Evolutionary conservation across 2,888 invertebrate genomes (phyloP).

Genomic region (Xanthostigma xanthostigma): DNA sequence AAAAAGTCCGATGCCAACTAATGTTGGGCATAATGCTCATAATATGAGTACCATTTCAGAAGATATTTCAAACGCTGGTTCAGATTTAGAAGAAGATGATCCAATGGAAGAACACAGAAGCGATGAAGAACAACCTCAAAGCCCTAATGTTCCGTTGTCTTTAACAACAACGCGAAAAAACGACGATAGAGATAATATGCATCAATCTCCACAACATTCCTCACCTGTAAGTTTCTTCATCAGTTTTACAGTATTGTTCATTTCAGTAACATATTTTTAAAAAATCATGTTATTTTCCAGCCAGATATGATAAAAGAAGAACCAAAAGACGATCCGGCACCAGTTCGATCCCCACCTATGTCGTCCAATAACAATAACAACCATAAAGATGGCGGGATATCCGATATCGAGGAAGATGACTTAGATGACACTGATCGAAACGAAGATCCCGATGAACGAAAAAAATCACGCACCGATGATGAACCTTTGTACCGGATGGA

Average conservation of each 20-base stretch:
- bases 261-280: not conserved
- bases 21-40: constrained; percentile 37
- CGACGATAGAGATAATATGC: constrained; percentile 33
- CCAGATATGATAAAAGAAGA: constrained; percentile 22
- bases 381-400: constrained; percentile 34
- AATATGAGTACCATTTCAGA: constrained; percentile 50
- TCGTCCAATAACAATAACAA: constrained; percentile 41
- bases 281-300: constrained; percentile 17
- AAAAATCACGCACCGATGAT: constrained; percentile 21
- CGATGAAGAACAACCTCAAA: constrained; percentile 36
- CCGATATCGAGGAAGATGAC: constrained; percentile 38
- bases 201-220: constrained; percentile 13
- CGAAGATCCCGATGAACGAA: constrained; percentile 23
- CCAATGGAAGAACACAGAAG: constrained; percentile 28
- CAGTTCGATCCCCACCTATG: constrained; percentile 31
- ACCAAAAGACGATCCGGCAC: constrained; percentile 24
- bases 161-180: constrained; percentile 47
- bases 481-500: constrained; percentile 27
- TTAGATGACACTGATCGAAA: constrained; percentile 23
- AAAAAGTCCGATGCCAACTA: constrained; percentile 41
- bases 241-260: not conserved
- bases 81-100: constrained; percentile 55
- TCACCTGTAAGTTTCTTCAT: not conserved
- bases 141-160: constrained; percentile 51
- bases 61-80: constrained; percentile 49